A percentile compares a stretch with the other conserved stretches of the same genome.
Evolutionary conservation across 2,113 vertebrate genomes (phyloP).

Genomic region (Triplophysa tibetana): DNA sequence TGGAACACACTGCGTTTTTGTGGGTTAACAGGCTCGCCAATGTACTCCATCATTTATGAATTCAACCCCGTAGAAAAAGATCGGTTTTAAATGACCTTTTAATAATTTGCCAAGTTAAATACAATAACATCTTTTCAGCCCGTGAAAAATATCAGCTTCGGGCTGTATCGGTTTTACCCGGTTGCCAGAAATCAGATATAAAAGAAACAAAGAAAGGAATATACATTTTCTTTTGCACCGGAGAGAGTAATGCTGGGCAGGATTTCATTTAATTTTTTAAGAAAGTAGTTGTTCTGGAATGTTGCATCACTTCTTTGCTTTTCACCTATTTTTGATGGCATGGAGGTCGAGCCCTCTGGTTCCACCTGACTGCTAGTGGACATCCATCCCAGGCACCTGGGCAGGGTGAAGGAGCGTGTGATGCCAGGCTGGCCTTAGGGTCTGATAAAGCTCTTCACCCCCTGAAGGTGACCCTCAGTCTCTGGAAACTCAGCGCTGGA

Average conservation of each 20-base stretch:
- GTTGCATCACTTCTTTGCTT: constrained; percentile 25
- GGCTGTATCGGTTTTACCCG: not conserved
- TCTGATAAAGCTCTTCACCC: constrained; percentile 63
- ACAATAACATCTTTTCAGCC: constrained; percentile 35
- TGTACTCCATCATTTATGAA: constrained; percentile 37
- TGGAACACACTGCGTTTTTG: not conserved
- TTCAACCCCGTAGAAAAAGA: constrained; percentile 34
- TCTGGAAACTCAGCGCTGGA: constrained; percentile 54
- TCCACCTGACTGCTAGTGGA: constrained; percentile 64
- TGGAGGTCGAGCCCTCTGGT: constrained; percentile 56
- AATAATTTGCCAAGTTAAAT: constrained; percentile 50
- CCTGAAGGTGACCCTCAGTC: constrained; percentile 74
- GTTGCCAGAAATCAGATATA: constrained; percentile 37
- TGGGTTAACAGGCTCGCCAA: constrained; percentile 37
- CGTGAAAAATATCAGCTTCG: constrained; percentile 48
- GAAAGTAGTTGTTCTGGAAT: not conserved
- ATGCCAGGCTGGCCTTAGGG: constrained; percentile 55
- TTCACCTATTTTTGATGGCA: constrained; percentile 36
- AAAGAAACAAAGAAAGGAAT: constrained; percentile 34
- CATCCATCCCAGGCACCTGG: constrained; percentile 59
- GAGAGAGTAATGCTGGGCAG: constrained; percentile 4
- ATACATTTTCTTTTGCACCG: constrained; percentile 11
- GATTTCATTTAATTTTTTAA: not conserved
- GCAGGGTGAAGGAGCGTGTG: constrained; percentile 53
- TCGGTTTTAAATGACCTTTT: constrained; percentile 49